Evolutionary conservation across 2,888 invertebrate species (phyloP).

Genomic region (Nomada flava): DNA sequence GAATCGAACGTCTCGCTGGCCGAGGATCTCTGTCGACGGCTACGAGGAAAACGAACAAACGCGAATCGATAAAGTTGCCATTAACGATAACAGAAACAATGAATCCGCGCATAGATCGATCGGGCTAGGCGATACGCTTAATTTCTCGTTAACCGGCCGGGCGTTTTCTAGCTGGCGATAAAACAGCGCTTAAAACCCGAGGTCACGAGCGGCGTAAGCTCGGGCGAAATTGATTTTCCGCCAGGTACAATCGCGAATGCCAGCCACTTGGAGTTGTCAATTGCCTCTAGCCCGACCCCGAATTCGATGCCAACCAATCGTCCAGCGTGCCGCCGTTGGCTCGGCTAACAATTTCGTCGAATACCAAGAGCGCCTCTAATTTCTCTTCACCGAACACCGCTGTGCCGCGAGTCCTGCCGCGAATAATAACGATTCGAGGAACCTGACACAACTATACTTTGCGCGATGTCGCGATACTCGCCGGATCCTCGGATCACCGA

Average conservation of each 20-base stretch:
- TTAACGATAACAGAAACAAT: conserved; percentile 41
- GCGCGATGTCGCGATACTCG: neutral
- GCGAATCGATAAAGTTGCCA: neutral
- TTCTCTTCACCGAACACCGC: conserved; percentile 31
- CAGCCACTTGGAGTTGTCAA: conserved; percentile 42
- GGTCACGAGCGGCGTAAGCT: conserved; percentile 1
- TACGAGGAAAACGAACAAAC: neutral
- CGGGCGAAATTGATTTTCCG: conserved; percentile 50
- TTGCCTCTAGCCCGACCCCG: conserved; percentile 49
- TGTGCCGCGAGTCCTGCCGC: conserved; percentile 36
- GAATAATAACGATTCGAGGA: conserved; percentile 55
- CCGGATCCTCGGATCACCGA: conserved; percentile 11
- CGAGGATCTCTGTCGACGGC: neutral
- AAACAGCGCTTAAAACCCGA: neutral
- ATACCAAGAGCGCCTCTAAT: conserved; percentile 54
- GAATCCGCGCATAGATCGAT: conserved; percentile 9
- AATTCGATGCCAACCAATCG: conserved; percentile 64
- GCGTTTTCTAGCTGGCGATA: conserved; percentile 10
- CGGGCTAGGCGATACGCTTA: conserved; percentile 7
- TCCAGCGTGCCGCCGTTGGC: conserved; percentile 20
- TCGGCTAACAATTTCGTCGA: conserved; percentile 50
- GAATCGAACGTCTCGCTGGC: too few species aligned
- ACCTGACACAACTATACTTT: conserved; percentile 5
- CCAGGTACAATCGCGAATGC: conserved; percentile 46
- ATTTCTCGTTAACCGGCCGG: conserved; percentile 13